phyloP scores from a whole-genome alignment of 2,113 vertebrate genomes.

The Callipepla californica region DNA sequence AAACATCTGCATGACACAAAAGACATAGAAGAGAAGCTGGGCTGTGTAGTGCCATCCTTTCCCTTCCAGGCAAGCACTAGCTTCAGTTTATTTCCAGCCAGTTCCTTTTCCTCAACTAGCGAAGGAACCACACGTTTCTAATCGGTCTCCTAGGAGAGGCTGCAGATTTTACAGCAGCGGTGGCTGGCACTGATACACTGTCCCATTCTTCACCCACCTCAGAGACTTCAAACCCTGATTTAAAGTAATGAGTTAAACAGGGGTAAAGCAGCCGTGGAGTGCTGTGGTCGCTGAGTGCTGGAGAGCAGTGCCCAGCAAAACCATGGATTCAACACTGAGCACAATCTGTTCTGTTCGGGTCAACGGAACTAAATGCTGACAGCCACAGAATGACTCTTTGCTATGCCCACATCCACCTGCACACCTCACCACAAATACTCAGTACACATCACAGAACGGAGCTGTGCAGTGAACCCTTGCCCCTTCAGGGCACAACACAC shows the following conservation, averaged over 20 bases:
- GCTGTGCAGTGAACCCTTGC: accelerated
- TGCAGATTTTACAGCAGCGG: too few species aligned
- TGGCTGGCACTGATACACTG: not conserved
- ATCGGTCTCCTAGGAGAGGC: not conserved
- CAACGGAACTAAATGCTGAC: not conserved
- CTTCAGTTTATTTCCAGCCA: not conserved
- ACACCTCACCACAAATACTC: not conserved
- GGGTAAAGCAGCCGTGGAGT: not conserved
- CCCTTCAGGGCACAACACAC: not conserved
- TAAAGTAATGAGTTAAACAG: not conserved
- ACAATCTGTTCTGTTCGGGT: not conserved
- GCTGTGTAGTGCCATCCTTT: not conserved
- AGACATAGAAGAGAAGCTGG: not conserved
- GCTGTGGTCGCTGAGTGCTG: not conserved
- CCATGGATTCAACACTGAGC: not conserved
- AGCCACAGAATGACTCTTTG: not conserved
- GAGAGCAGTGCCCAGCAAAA: not conserved
- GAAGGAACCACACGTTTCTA: not conserved
- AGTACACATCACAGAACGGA: not conserved
- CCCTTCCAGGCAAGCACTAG: not conserved
- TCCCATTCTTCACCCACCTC: not conserved
- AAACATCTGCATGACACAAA: not conserved
- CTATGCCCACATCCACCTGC: accelerated
- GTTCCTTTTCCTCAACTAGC: not conserved
- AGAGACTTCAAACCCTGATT: too few species aligned